These are phyloP conservation scores for Rotaria macrura DNA, from an alignment of 2,888 invertebrate species.

Conservation along the genomic window DNA sequence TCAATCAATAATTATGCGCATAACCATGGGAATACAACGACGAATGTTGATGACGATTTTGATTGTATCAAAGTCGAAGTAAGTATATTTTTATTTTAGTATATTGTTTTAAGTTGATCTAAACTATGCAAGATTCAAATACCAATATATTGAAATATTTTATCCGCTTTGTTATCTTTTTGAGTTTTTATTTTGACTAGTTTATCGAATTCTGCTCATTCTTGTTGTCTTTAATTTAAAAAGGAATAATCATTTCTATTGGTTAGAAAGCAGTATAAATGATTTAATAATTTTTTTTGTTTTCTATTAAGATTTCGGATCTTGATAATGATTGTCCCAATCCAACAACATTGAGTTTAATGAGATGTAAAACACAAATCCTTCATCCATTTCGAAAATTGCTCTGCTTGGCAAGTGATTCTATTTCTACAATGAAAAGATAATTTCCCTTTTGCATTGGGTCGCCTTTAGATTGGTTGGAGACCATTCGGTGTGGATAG, in stretches of 20 bases:
- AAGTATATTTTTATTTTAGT: neutral
- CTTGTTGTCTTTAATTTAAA: too few species aligned
- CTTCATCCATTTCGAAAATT: constrained; percentile 43
- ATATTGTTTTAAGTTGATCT: too few species aligned
- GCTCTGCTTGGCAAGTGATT: constrained; percentile 41
- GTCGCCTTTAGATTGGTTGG: constrained; percentile 44
- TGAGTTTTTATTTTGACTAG: too few species aligned
- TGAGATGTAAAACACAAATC: constrained; percentile 42
- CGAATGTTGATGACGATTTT: neutral
- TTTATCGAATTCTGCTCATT: too few species aligned
- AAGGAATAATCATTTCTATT: too few species aligned
- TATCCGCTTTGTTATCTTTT: too few species aligned
- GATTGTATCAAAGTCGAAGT: constrained; percentile 20
- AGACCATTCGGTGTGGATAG: constrained; percentile 41
- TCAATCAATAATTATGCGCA: neutral
- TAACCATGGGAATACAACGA: neutral
- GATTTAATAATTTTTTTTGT: too few species aligned
- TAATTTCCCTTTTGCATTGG: neutral
- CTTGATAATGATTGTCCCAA: constrained; percentile 42
- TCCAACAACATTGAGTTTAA: constrained; percentile 42
- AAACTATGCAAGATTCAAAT: neutral
- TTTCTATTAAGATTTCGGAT: constrained; percentile 39
- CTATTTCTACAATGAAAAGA: neutral
- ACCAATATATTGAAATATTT: too few species aligned
- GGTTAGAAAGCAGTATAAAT: too few species aligned